Evolutionary conservation across 2,113 vertebrate genomes (phyloP).

Genomic region (Callaeas wilsoni): DNA sequence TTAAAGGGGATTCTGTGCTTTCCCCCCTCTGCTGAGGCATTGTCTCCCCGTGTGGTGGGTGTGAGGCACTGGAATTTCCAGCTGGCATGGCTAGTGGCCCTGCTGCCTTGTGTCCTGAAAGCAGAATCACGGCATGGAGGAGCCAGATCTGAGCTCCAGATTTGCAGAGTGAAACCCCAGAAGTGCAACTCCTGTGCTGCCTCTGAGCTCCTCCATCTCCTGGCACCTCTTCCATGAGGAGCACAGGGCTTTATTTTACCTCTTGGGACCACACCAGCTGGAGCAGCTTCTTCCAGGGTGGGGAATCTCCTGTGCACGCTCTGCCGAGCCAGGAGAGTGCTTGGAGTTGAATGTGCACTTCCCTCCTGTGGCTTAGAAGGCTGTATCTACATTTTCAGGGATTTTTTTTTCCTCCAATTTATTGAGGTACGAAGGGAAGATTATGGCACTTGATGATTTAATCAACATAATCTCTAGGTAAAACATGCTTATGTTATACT

Average conservation of each 20-base stretch:
- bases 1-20: neutral
- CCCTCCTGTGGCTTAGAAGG: slow-evolving; percentile 1
- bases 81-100: neutral
- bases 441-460: slow-evolving; percentile 73
- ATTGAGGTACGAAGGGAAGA: slow-evolving; percentile 1
- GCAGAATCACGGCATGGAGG: neutral
- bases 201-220: neutral
- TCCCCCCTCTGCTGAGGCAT: neutral
- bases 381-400: slow-evolving; percentile 3
- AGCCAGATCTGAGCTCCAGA: neutral
- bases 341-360: neutral
- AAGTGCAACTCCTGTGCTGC: neutral
- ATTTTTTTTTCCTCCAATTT: neutral
- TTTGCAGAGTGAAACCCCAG: neutral
- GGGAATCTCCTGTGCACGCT: neutral
- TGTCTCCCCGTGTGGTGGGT: neutral
- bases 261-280: neutral
- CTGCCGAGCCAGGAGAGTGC: neutral
- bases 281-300: neutral
- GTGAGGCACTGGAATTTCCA: neutral
- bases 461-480: slow-evolving; percentile 73
- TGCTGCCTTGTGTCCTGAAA: neutral
- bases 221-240: neutral
- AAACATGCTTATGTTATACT: slow-evolving; percentile 57
- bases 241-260: neutral